Evolutionary conservation across 2,888 invertebrate species (phyloP), one percentile per base, ranked within the genome.

Genomic region (Nephrotoma flavescens): DNA sequence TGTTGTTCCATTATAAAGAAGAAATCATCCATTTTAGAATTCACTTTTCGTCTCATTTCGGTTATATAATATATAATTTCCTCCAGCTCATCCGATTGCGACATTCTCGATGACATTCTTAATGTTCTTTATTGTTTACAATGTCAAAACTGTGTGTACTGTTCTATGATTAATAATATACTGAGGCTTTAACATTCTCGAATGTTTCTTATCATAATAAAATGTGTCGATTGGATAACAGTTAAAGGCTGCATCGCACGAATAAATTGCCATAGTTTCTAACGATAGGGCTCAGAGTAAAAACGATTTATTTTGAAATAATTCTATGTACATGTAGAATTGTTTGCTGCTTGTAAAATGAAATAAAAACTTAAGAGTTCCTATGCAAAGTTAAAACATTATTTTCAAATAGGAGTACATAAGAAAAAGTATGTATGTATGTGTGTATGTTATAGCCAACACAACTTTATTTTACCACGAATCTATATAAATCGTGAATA

Each of bases 1-100:
- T 87, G 87, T 31, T 87, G 87, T 71, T 87, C 45, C 6, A 87
- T 86, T 9, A 87, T 71, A 85, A 71, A 86, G 6, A 86, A 44
- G 41, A 85, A 84, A 19, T 86, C 87, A 42, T 86, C 85, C 9
- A 87, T 86, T 85, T 87, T 87, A 12, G 83, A 45, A 41, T 86
- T 84, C 42, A 87, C 83, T 83, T 57, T 86, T n/a, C 86, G 47
- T 45, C 47, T 41, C 47, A 86, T 86, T 11, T 84, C 86, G 6
- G 52, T 12, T 41, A 87, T 86, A 85, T 41, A 86, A 85, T 71
- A 83, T 41, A 83, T 87, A 41, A 87, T 71, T 87, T 87, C 87
- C 57, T 86, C 86, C 7, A 86, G 11, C 86, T 86, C 86, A 19
- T 86, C 86, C 19, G 15, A 42, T 44, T 87, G 86, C 2, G 88